Conservation (phyloP, 2,888 invertebrate species). For the Melipona bicolor region DNA sequence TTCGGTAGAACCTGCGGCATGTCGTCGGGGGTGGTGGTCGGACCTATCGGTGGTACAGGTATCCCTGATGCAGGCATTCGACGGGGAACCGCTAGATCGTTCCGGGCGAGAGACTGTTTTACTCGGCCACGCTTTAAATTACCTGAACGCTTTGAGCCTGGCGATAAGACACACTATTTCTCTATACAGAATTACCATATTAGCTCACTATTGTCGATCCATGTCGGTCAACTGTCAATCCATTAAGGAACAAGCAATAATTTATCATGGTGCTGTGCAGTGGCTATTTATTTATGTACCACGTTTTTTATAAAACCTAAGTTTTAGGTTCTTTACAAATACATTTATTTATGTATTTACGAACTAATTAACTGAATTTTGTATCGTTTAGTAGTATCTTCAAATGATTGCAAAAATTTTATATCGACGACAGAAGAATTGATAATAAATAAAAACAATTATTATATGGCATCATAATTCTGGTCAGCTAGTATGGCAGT, state of each 20-base stretch:
- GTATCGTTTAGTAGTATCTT: too few species aligned
- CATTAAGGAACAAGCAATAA: too few species aligned
- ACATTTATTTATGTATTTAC: too few species aligned
- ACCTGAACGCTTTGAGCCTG: constrained; percentile 31
- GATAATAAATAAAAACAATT: too few species aligned
- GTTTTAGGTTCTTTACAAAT: too few species aligned
- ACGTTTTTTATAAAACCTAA: too few species aligned
- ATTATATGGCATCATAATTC: too few species aligned
- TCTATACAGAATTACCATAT: not conserved
- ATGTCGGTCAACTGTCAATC: not conserved
- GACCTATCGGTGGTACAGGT: constrained; percentile 80
- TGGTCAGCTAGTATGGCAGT: not conserved
- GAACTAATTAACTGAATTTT: too few species aligned
- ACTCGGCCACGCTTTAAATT: constrained; percentile 33
- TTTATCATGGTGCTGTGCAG: not conserved
- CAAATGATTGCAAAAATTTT: too few species aligned
- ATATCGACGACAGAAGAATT: too few species aligned
- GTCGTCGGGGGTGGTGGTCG: constrained; percentile 80
- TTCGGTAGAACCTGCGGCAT: constrained; percentile 84
- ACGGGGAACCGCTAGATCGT: constrained; percentile 67
- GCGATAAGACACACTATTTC: not conserved
- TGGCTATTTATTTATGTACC: too few species aligned
- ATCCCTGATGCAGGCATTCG: constrained; percentile 75
- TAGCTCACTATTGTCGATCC: not conserved
- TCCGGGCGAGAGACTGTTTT: constrained; percentile 42